These are phyloP conservation scores for Dendrolimus kikuchii DNA, from an alignment of 1,140 invertebrate genomes.

Conservation along the genomic window DNA sequence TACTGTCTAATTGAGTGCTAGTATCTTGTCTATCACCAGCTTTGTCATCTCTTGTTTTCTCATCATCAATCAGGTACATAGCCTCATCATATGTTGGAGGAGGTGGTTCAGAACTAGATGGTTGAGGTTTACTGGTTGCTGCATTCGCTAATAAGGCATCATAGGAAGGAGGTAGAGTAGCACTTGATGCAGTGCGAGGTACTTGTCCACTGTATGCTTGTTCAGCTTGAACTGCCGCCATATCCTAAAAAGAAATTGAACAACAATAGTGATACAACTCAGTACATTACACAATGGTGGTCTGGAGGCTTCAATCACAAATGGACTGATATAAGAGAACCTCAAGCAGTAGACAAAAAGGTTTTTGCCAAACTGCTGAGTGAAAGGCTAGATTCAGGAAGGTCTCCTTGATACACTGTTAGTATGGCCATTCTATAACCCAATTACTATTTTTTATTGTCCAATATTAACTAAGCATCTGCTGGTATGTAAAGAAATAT, in stretches of 20 bases:
- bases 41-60: slow-evolving; percentile 51
- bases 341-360: too few relatives aligned
- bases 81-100: slow-evolving; percentile 76
- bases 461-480: too few relatives aligned
- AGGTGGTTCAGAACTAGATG: slow-evolving; percentile 66
- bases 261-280: not conserved
- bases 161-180: slow-evolving; percentile 74
- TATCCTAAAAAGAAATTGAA: slow-evolving; percentile 55
- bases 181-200: slow-evolving; percentile 68
- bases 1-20: slow-evolving; percentile 34
- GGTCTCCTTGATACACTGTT: too few relatives aligned
- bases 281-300: too few relatives aligned
- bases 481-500: too few relatives aligned
- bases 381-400: too few relatives aligned
- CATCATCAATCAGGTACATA: slow-evolving; percentile 72
- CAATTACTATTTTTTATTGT: too few relatives aligned
- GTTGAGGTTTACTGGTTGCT: slow-evolving; percentile 49
- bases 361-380: too few relatives aligned
- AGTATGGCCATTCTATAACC: too few relatives aligned
- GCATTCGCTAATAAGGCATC: slow-evolving; percentile 68
- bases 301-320: too few relatives aligned
- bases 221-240: slow-evolving; percentile 69
- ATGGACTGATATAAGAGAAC: too few relatives aligned
- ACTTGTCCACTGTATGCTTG: slow-evolving; percentile 61
- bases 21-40: slow-evolving; percentile 48